These are phyloP conservation scores for Cantharis rufa DNA, from an alignment of 2,888 invertebrate genomes.

Conservation along the genomic window DNA sequence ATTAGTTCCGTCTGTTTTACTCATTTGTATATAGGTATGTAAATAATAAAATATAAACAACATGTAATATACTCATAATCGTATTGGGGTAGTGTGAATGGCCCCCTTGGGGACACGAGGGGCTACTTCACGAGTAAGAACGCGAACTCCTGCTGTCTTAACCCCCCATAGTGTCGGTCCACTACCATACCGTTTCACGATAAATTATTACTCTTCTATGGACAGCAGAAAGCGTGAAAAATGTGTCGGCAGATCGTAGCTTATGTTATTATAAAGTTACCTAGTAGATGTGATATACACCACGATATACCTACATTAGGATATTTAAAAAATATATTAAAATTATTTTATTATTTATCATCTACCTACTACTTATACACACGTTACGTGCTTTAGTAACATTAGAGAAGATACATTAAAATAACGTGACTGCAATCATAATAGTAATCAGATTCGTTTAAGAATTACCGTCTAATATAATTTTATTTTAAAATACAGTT, in stretches of 20 bases:
- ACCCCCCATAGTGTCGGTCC: slow-evolving; percentile 35
- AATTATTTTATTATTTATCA: not conserved
- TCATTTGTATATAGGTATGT: not conserved
- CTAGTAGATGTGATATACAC: not conserved
- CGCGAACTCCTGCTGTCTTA: slow-evolving; percentile 36
- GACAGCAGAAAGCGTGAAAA: slow-evolving; percentile 42
- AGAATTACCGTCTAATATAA: not conserved
- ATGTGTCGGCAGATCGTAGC: slow-evolving; percentile 40
- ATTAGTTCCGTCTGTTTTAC: not conserved
- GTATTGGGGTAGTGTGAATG: slow-evolving; percentile 45
- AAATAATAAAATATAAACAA: slow-evolving; percentile 36
- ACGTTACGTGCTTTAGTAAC: not conserved
- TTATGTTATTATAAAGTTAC: slow-evolving; percentile 1
- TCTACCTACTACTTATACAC: not conserved
- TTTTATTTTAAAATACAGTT: not conserved
- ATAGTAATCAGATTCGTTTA: not conserved
- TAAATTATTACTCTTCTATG: slow-evolving; percentile 38
- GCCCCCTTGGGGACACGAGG: slow-evolving; percentile 42
- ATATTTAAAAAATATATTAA: not conserved
- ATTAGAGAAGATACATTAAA: not conserved
- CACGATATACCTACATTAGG: not conserved
- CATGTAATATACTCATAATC: slow-evolving; percentile 44
- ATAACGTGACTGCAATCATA: not conserved
- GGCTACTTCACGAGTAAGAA: slow-evolving; percentile 41
- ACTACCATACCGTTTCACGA: slow-evolving; percentile 40